These are phyloP conservation scores for Cerceris ruficornis DNA, from an alignment of 2,888 invertebrate genomes.

Conservation along the genomic window DNA sequence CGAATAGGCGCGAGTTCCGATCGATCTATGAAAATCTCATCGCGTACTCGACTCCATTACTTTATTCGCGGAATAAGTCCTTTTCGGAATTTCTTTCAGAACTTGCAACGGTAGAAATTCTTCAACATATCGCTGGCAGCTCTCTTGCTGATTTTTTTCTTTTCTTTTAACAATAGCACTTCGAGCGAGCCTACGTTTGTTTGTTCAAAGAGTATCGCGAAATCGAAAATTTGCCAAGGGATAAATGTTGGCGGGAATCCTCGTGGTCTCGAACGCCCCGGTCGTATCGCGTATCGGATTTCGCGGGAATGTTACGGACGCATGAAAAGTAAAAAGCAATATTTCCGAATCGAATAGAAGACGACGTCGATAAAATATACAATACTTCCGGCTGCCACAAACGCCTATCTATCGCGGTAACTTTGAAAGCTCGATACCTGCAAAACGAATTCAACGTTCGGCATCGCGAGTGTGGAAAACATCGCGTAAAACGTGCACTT, in stretches of 20 bases:
- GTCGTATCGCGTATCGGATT: constrained; percentile 9
- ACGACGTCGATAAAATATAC: background rate
- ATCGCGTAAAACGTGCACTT: background rate
- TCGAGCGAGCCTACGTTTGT: too few relatives aligned
- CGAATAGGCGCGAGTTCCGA: constrained; percentile 54
- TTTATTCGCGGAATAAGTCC: too few relatives aligned
- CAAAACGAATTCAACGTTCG: background rate
- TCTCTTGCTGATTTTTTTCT: too few relatives aligned
- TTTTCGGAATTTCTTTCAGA: too few relatives aligned
- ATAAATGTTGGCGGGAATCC: background rate
- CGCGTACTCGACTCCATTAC: too few relatives aligned
- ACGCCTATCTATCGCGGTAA: too few relatives aligned
- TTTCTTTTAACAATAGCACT: too few relatives aligned
- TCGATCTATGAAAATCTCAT: constrained; percentile 41
- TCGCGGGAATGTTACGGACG: constrained; percentile 37
- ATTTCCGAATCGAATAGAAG: background rate
- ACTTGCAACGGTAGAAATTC: too few relatives aligned
- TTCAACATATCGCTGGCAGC: too few relatives aligned
- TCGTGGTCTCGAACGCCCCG: constrained; percentile 29
- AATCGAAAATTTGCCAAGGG: too few relatives aligned
- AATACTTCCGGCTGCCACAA: background rate
- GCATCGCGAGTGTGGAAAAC: background rate
- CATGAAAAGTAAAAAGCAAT: constrained; percentile 11
- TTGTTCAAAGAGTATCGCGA: background rate
- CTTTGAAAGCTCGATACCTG: background rate